Conservation (phyloP, 2,113 vertebrate species). For the Ophiodon elongatus region DNA sequence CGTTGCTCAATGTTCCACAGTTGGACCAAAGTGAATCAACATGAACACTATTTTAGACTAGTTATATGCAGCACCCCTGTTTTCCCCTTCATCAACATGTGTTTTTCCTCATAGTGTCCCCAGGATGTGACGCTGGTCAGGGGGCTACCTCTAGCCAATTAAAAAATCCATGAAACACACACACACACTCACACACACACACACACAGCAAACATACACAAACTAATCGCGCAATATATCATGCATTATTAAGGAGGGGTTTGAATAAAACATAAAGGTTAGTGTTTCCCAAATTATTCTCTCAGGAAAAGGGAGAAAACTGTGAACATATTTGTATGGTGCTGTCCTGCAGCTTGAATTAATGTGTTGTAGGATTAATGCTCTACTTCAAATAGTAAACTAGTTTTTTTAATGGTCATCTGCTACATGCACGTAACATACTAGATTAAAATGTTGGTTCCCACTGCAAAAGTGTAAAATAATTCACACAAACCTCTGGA, state of each 20-base stretch:
- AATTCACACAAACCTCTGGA: neutral
- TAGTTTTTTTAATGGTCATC: constrained; percentile 1
- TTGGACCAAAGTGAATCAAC: neutral
- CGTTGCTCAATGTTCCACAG: neutral
- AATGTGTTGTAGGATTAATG: constrained; percentile 26
- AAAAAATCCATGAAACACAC: constrained; percentile 41
- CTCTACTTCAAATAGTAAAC: constrained; percentile 17
- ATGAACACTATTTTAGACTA: neutral
- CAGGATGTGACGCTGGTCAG: constrained; percentile 53
- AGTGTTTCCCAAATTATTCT: constrained; percentile 67
- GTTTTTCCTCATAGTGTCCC: constrained; percentile 37
- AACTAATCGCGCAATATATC: constrained; percentile 49
- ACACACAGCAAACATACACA: neutral
- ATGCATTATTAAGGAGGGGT: constrained; percentile 67
- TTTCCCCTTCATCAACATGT: constrained; percentile 9
- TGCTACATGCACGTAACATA: neutral
- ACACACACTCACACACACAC: constrained; percentile 14
- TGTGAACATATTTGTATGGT: constrained; percentile 47
- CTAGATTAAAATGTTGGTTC: neutral
- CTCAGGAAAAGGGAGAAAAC: constrained; percentile 17
- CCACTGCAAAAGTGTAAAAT: neutral
- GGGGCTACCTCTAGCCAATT: constrained; percentile 42
- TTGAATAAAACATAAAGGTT: constrained; percentile 75
- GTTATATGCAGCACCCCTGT: neutral
- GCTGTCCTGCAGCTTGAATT: constrained; percentile 46